phyloP scores from a whole-genome alignment of 2,888 invertebrate species.

The Leptopilina myrica region DNA sequence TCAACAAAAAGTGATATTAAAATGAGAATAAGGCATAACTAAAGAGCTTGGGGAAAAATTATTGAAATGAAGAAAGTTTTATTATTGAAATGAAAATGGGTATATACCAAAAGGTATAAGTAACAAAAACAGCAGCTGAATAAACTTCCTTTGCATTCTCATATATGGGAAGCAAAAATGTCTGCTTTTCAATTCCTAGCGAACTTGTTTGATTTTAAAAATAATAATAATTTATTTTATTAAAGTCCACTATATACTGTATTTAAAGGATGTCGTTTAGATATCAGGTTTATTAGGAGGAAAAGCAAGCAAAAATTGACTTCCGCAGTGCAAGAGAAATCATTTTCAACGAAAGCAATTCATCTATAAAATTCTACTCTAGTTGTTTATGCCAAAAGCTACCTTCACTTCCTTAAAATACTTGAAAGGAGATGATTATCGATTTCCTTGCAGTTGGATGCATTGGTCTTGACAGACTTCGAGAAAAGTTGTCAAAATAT shows the following conservation, averaged over 20 bases:
- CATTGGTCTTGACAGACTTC: not conserved
- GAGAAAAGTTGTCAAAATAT: not conserved
- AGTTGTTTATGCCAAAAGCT: not conserved
- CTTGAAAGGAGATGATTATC: constrained; percentile 13
- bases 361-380: not conserved
- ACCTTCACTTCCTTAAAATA: not conserved
- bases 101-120: not conserved
- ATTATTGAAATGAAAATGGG: constrained; percentile 1
- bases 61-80: not conserved
- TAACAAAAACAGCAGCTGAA: constrained; percentile 19
- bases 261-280: constrained; percentile 55
- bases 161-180: not conserved
- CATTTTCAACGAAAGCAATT: constrained; percentile 58
- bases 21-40: not conserved
- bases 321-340: constrained; percentile 56
- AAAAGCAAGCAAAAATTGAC: constrained; percentile 49
- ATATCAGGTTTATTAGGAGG: constrained; percentile 54
- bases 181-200: not conserved
- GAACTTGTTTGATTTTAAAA: constrained; percentile 3
- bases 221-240: not conserved
- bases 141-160: constrained; percentile 11
- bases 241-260: not conserved
- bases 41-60: not conserved
- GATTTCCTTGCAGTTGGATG: constrained; percentile 6
- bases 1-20: not conserved